A percentile compares a stretch with the other conserved stretches of the same genome.
These are phyloP conservation scores for Xanthia icteritia DNA, from an alignment of 2,888 invertebrate species.

Conservation along the genomic window DNA sequence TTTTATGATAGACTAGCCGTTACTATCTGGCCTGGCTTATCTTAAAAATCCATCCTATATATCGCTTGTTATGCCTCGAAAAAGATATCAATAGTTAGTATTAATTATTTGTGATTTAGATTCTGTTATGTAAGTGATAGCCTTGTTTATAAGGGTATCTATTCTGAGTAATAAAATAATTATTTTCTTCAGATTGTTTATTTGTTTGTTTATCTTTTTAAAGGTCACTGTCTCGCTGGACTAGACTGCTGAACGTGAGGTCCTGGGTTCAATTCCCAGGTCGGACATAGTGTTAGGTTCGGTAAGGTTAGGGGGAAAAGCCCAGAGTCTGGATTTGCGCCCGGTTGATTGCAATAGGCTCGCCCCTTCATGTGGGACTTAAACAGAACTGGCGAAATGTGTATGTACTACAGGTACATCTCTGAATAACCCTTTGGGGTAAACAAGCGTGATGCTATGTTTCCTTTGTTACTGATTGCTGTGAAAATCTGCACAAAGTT, in stretches of 20 bases:
- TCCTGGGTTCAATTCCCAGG: neutral
- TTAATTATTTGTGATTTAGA: conserved; percentile 11
- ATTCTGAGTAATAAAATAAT: neutral
- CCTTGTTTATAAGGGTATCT: neutral
- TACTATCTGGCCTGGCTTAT: neutral
- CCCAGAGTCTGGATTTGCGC: neutral
- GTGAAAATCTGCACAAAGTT: too few species aligned
- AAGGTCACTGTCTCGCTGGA: neutral
- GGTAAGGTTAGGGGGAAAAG: neutral
- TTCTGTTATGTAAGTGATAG: neutral
- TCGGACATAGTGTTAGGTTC: neutral
- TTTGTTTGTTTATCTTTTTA: neutral
- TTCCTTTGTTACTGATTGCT: too few species aligned
- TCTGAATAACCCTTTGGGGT: too few species aligned
- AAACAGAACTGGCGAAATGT: neutral
- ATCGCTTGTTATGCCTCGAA: neutral
- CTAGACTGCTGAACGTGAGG: neutral
- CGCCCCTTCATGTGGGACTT: neutral
- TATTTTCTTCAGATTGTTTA: neutral
- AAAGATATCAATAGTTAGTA: neutral
- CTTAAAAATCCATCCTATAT: conserved; percentile 1
- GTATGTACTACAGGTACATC: neutral
- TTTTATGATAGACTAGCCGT: neutral
- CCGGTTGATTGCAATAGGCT: neutral
- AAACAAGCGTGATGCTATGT: too few species aligned